Percentiles rank a stretch among this genome's conserved stretches.
These are phyloP conservation scores for Automeris io DNA, from an alignment of 2,888 invertebrate genomes.

Conservation along the genomic window DNA sequence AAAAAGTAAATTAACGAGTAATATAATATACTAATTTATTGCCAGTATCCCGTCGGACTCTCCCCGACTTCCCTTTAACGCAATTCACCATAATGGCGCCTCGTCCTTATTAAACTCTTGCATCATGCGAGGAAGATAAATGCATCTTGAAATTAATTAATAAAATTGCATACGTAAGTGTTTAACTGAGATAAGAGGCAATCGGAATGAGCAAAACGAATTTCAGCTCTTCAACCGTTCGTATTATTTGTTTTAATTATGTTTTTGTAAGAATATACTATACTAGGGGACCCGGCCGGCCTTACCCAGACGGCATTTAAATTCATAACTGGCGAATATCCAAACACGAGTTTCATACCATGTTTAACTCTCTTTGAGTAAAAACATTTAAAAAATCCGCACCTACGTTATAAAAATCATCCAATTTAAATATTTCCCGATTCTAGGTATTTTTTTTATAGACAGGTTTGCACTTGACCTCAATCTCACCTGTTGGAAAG, in stretches of 20 bases:
- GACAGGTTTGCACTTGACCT: too few relatives aligned
- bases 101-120: constrained; percentile 56
- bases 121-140: constrained; percentile 65
- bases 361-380: too few relatives aligned
- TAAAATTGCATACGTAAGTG: constrained; percentile 61
- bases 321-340: too few relatives aligned
- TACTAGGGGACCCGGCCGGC: too few relatives aligned
- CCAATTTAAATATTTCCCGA: too few relatives aligned
- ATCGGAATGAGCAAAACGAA: constrained; percentile 29
- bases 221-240: constrained; percentile 38
- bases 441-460: too few relatives aligned
- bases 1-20: constrained; percentile 10
- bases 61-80: constrained; percentile 42
- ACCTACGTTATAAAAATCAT: too few relatives aligned
- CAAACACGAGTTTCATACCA: too few relatives aligned
- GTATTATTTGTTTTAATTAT: constrained; percentile 17
- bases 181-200: constrained; percentile 24
- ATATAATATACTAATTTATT: constrained; percentile 29
- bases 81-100: constrained; percentile 47
- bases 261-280: constrained; percentile 8
- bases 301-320: too few relatives aligned
- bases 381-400: too few relatives aligned
- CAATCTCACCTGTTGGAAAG: too few relatives aligned
- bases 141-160: constrained; percentile 69
- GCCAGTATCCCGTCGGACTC: constrained; percentile 28